Evolutionary conservation across 2,113 vertebrate species (phyloP), one percentile per base, ranked within the genome.

Genomic region (Gallinago jamesoni): DNA sequence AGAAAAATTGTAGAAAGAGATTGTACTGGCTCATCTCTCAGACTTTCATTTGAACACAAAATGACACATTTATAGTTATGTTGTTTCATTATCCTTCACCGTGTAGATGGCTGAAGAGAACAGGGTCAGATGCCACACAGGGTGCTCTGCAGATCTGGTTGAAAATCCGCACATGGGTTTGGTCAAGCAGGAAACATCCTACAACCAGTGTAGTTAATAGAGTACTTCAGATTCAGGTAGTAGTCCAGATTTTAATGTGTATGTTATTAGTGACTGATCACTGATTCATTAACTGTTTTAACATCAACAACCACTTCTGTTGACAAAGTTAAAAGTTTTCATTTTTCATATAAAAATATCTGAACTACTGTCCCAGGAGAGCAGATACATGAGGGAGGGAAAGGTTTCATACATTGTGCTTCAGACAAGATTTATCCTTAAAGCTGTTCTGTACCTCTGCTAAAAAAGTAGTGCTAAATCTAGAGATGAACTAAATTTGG

Each of bases 1-100:
- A 81, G 57, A 69, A 59, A 94, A 96, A 77, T 84, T 55, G 24
- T 20, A 94, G 60, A 31, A 88, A 33, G 87, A 62, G 21, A 31
- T 72, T 74, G 50, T 82, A 31, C 21, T 75, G 74, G 48, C 66
- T 77, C 70, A 94, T 92, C 50, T 83, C 72, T 94, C 82, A 72
- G 84, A 13, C 57, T 73, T 87, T 37, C 15, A 12, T 78, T 87
- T 94, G 86, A 85, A 96, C 82, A 37, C 41, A 80, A 64, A 96
- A 39, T 15, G 69, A 72, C 78, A 56, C 60, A 70, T 91, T 90
- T 67, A 50, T 82, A 47, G 68, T 74, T 96, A 28, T 68, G 53
- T 68, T 74, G 60, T 91, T 77, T 84, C 85, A n/a, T 82, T 84
- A 21, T 55, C 55, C 55, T 39, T 94, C 48, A 15, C 45, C 31